These are phyloP conservation scores for Decapterus maruadsi DNA, from an alignment of 2,797 vertebrate species.

Conservation along the genomic window DNA sequence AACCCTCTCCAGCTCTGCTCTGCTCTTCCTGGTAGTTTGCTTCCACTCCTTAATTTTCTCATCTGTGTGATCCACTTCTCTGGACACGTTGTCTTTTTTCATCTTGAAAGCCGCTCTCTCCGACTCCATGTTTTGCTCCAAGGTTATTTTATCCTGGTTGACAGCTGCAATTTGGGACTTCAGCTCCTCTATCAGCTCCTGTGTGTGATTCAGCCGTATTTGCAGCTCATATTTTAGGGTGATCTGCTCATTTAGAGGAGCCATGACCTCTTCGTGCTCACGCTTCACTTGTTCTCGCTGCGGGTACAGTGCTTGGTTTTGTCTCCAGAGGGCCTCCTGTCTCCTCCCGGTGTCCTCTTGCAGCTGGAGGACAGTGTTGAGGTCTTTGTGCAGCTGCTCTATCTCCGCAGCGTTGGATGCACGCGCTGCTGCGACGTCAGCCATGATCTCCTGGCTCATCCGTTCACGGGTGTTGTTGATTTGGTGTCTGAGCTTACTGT, in stretches of 20 bases:
- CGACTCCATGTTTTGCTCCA: conserved; percentile 63
- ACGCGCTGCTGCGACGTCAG: conserved; percentile 81
- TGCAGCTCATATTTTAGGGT: conserved; percentile 69
- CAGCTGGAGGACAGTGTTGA: conserved; percentile 53
- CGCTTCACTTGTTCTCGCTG: conserved; percentile 61
- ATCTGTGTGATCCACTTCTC: conserved; percentile 34
- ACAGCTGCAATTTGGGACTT: conserved; percentile 52
- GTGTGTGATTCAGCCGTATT: conserved; percentile 74
- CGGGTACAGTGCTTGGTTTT: conserved; percentile 63
- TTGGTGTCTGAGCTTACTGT: conserved; percentile 83
- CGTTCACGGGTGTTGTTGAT: conserved; percentile 66
- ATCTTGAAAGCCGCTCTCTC: conserved; percentile 64
- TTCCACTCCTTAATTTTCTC: conserved; percentile 45
- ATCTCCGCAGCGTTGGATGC: conserved; percentile 73
- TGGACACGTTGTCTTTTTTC: conserved; percentile 49
- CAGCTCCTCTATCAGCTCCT: conserved; percentile 62
- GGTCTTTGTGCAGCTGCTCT: conserved; percentile 69
- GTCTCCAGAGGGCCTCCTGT: conserved; percentile 60
- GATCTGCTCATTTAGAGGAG: conserved; percentile 80
- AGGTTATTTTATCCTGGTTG: conserved; percentile 7
- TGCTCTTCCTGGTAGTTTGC: conserved; percentile 1
- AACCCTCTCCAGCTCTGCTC: conserved; percentile 42
- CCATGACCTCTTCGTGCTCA: conserved; percentile 59
- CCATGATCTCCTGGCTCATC: conserved; percentile 81
- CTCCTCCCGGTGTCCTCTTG: conserved; percentile 58